These are phyloP conservation scores for Sebastiscus tertius DNA, from an alignment of 2,797 vertebrate species.

Conservation along the genomic window DNA sequence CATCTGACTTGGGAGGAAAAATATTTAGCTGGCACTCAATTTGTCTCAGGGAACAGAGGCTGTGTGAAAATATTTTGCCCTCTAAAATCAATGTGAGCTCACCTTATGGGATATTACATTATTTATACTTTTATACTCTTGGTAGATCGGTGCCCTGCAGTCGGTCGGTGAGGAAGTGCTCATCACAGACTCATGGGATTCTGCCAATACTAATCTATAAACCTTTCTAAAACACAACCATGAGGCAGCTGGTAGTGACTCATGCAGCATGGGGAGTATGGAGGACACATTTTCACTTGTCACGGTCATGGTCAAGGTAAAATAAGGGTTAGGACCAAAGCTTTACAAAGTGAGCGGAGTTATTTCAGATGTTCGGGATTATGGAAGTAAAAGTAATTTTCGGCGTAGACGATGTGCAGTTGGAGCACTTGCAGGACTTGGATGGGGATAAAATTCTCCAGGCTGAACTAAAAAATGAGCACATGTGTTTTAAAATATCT, in stretches of 20 bases:
- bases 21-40: slow-evolving; percentile 21
- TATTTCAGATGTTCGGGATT: neutral
- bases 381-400: neutral
- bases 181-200: slow-evolving; percentile 53
- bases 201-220: slow-evolving; percentile 67
- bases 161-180: slow-evolving; percentile 42
- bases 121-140: slow-evolving; percentile 54
- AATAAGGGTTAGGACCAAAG: neutral
- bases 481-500: neutral
- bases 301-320: neutral
- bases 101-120: slow-evolving; percentile 56
- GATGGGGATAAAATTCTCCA: neutral
- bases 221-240: slow-evolving; percentile 45
- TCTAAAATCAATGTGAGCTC: slow-evolving; percentile 63
- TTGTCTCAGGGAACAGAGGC: slow-evolving; percentile 5
- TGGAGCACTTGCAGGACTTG: neutral
- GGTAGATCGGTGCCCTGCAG: slow-evolving; percentile 40
- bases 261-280: neutral
- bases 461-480: neutral
- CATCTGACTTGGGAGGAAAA: slow-evolving; percentile 6
- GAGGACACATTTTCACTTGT: slow-evolving; percentile 6
- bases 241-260: slow-evolving; percentile 47
- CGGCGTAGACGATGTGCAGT: neutral
- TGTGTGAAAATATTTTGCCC: slow-evolving; percentile 50
- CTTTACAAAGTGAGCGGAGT: neutral